Percentiles rank a stretch among this genome's conserved stretches.
These are phyloP conservation scores for Allobates femoralis DNA, from an alignment of 2,797 vertebrate species.

Conservation along the genomic window DNA sequence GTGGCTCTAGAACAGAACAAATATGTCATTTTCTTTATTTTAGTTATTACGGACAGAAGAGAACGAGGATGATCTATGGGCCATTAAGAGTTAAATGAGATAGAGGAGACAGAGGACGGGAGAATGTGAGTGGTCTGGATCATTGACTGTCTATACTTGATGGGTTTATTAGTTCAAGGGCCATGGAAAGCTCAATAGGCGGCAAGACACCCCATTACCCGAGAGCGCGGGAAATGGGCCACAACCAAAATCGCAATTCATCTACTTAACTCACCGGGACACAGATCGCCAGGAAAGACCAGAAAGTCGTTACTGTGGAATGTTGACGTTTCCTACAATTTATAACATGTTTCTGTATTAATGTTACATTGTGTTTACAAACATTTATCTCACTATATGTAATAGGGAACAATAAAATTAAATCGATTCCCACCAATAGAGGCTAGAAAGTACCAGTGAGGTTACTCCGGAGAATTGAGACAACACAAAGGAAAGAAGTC, in stretches of 20 bases:
- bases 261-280: neutral
- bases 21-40: neutral
- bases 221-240: neutral
- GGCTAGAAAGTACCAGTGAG: too few relatives aligned
- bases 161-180: neutral
- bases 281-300: neutral
- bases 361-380: too few relatives aligned
- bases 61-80: neutral
- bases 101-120: neutral
- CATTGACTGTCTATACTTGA: neutral
- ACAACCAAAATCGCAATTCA: neutral
- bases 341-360: too few relatives aligned
- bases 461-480: too few relatives aligned
- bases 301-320: too few relatives aligned
- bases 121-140: too few relatives aligned
- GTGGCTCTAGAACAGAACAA: conserved; percentile 10
- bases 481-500: too few relatives aligned
- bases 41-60: neutral
- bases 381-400: too few relatives aligned
- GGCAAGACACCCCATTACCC: conserved; percentile 7
- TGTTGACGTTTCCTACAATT: too few relatives aligned
- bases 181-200: neutral
- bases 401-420: too few relatives aligned
- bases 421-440: too few relatives aligned
- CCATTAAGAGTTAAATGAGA: conserved; percentile 29